Evolutionary conservation across 1,140 invertebrate genomes (phyloP).

Genomic region (Cotesia glomerata): DNA sequence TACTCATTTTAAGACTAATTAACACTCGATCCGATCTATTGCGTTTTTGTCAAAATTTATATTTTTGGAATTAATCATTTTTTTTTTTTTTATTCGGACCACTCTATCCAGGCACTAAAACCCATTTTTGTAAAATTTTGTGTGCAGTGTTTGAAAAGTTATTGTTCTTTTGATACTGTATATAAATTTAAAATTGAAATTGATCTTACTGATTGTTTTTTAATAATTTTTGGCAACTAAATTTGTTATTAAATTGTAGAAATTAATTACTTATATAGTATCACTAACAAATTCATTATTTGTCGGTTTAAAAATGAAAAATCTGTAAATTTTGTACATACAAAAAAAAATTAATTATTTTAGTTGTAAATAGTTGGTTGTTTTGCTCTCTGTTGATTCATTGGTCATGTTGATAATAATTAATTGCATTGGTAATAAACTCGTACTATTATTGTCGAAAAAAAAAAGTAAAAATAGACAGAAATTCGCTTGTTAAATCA

Average conservation of each 20-base stretch:
- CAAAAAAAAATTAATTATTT: background rate
- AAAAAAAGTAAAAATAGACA: background rate
- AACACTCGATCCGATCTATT: background rate
- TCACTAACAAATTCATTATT: background rate
- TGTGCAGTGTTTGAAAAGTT: conserved; percentile 19
- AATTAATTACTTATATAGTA: background rate
- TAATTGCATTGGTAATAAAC: background rate
- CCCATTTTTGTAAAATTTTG: conserved; percentile 38
- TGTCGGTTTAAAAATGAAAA: background rate
- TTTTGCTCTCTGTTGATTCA: background rate
- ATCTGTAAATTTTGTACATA: no score
- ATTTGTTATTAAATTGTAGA: background rate
- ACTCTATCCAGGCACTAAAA: conserved; percentile 62
- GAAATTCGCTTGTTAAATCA: background rate
- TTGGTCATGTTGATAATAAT: background rate
- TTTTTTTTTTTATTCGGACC: conserved; percentile 48
- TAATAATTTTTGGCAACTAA: no score
- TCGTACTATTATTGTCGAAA: background rate
- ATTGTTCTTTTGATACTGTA: conserved; percentile 12
- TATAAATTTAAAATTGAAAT: conserved; percentile 3
- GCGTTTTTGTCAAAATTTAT: conserved; percentile 16
- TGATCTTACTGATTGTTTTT: background rate
- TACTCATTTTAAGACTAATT: background rate
- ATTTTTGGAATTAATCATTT: conserved; percentile 24
- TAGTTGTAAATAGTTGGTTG: background rate